Evolutionary conservation across 2,113 vertebrate species (phyloP).

Genomic region (Aix galericulata): DNA sequence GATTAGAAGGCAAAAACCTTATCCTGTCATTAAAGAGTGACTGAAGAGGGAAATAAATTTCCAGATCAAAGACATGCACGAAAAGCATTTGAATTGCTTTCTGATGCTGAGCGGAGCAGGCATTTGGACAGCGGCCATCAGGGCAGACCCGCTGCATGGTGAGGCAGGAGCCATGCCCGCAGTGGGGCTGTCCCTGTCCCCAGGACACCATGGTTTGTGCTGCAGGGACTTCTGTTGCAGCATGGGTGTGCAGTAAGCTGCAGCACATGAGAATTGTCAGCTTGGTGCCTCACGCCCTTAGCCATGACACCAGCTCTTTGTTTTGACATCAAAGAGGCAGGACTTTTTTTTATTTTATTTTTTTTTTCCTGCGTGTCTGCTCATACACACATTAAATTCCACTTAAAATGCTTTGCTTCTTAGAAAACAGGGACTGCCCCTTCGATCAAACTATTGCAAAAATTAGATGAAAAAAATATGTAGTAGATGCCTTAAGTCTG

Average conservation of each 20-base stretch:
- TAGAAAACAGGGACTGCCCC: not conserved
- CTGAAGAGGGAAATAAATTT: conserved; percentile 24
- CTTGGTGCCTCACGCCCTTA: not conserved
- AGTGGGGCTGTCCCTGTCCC: not conserved
- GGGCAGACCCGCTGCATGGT: not conserved
- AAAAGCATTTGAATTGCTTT: conserved; percentile 42
- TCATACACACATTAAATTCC: not conserved
- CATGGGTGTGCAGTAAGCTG: not conserved
- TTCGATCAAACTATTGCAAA: not conserved
- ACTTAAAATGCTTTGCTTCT: not conserved
- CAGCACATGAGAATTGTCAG: not conserved
- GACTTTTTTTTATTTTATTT: not conserved
- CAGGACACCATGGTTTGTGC: not conserved
- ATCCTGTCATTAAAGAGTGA: conserved; percentile 5
- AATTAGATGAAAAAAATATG: not conserved
- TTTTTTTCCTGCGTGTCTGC: not conserved
- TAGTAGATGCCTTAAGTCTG: not conserved
- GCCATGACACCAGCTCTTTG: not conserved
- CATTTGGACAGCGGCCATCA: conserved; percentile 20
- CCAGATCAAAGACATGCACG: not conserved
- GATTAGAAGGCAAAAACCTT: conserved; percentile 38
- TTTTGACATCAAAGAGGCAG: not conserved
- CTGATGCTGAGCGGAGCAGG: conserved; percentile 35
- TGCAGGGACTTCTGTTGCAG: fast-evolving
- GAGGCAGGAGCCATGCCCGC: not conserved